Base-by-base conservation (phyloP, 2,888 invertebrate genomes). In the Lathronympha strigana region DNA sequence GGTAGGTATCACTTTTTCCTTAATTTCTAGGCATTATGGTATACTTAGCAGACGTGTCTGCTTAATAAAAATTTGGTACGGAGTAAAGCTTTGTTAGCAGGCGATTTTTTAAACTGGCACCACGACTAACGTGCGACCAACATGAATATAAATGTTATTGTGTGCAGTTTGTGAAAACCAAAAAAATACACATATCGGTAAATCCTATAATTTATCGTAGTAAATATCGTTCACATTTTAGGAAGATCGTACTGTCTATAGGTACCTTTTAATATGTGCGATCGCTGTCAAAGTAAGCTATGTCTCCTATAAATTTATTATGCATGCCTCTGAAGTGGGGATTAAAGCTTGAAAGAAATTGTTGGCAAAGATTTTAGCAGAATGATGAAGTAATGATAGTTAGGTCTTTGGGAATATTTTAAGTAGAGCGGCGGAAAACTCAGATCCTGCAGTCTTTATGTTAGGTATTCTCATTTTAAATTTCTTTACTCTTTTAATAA, bases 371-470 rank as follows among this genome's bases (percentile, higher is more conserved):
- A 64, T 64, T 64, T 64, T 47, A 64, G 51, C 64, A 58, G 64
- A n/a, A 64, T 64, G 64, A 64, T 64, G 64, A 64, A 60, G 58
- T 64, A 60, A 64, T 64, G 51, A 60, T 64, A 64, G 64, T 64
- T 64, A 60, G 19, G 25, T 28, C 58, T 38, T 53, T 36, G 33
- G 9, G 45, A 58, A 60, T 53, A 64, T 36, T 63, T 50, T 58
- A 64, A 45, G 51, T n/a, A 8, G 23, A 25, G 11, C 33, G 9
- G 5, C 38, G 47, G 36, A 21, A 25, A 49, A 28, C 15, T 11
- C 21, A 15, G 17, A 15, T 45, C 31, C 21, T 45, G 8, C 4
- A 21, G n/a, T 19, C 4, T 31, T 45, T 21, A 3, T n/a, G 4
- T 45, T 31, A 38, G 23, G 13, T 11, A 31, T 31, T 8, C 17